Evolutionary conservation across 2,797 vertebrate species (phyloP), one percentile per base, ranked within the genome.

Genomic region (Petrocephalus schoutedeni): DNA sequence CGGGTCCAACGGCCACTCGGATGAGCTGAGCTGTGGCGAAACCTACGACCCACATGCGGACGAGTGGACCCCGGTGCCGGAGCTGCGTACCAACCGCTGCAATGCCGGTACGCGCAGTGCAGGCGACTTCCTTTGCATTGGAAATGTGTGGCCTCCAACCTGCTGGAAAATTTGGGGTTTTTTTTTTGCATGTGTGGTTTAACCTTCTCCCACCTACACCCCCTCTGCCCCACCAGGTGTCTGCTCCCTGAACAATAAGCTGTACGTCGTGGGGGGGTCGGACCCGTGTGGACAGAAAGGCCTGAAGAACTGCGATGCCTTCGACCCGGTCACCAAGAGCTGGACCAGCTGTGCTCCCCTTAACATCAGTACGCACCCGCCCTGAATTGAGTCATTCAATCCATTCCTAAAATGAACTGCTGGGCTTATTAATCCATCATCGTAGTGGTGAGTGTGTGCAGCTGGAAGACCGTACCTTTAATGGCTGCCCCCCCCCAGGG

Each of bases 251-350:
- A 97, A 97, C 71, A 97, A 97, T 92, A 98, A 97, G 89, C 94
- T 99, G 8, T 99, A 97, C 23, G 97, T 99, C 54, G 95, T 99
- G 92, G 98, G 98, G 89, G 98, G 98, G 45, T 99, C 98, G 0
- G 98, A 99, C 95, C 98, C 98, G 87, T 99, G 98, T 0, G 97
- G 98, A 88, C 98, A 99, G 91, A 99, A 99, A 92, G 98, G 98
- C 91, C 94, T 99, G 92, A 99, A 98, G 96, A 99, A 99, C 92
- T 99, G 98, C 90, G 98, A 99, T 3, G 96, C 97, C 88, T 99
- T 99, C 93, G 98, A 99, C 93, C 98, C 98, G 0, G 32, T 98
- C 91, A 95, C 95, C 90, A 99, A 98, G 93, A 96, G 95, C 19
- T 99, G 98, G 98, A 96, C 94, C 14, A 98, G 95, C 93, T 98